Conservation (phyloP, 2,797 vertebrate species). For the Sebastes vulpes region DNA sequence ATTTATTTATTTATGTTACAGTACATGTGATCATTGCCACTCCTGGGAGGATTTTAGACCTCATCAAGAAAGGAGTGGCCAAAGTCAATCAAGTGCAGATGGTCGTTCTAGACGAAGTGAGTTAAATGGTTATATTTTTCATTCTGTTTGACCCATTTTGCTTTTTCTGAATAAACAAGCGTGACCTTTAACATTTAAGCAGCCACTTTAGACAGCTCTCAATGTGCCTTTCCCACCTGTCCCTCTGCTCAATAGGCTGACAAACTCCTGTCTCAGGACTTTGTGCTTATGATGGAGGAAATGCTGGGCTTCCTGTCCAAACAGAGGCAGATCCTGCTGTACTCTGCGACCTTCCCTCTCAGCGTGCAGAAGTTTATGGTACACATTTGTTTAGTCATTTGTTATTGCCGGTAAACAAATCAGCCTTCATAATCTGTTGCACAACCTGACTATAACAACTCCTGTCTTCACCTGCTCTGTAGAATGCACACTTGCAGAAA, state of each 20-base stretch:
- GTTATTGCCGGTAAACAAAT: not conserved
- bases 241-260: conserved; percentile 88
- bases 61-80: conserved; percentile 99
- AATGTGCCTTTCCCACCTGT: not conserved
- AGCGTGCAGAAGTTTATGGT: conserved; percentile 99
- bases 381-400: conserved; percentile 37
- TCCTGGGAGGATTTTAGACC: conserved; percentile 98
- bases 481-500: conserved; percentile 98
- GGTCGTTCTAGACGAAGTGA: conserved; percentile 98
- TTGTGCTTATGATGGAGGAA: conserved; percentile 99
- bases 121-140: not conserved
- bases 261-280: conserved; percentile 99
- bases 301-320: conserved; percentile 96
- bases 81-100: conserved; percentile 99
- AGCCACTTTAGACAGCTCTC: not conserved
- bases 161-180: not conserved
- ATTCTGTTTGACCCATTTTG: not conserved
- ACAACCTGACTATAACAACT: not conserved
- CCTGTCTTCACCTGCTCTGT: not conserved
- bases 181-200: not conserved
- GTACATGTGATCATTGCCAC: conserved; percentile 99
- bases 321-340: conserved; percentile 98
- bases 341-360: conserved; percentile 98
- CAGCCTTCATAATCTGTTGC: not conserved
- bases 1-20: conserved; percentile 62